phyloP scores from a whole-genome alignment of 1,140 invertebrate genomes.

The Drosophila sp. region DNA sequence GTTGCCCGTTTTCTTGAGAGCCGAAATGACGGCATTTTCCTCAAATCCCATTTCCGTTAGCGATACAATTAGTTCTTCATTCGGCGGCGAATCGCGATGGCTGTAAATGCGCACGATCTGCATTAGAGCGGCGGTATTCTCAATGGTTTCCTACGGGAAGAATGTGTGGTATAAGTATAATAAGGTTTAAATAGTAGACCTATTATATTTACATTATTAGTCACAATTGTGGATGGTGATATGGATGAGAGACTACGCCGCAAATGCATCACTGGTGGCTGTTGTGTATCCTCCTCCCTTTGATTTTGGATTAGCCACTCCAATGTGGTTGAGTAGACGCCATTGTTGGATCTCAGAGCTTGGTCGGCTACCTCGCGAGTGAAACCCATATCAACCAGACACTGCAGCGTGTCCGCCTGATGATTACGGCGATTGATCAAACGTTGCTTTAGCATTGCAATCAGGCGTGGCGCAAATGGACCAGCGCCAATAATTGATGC shows the following conservation, averaged over 20 bases:
- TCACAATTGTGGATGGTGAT: slow-evolving; percentile 74
- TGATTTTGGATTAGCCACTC: slow-evolving; percentile 83
- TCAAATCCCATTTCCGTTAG: slow-evolving; percentile 82
- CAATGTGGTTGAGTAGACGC: slow-evolving; percentile 74
- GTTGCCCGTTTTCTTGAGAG: slow-evolving; percentile 78
- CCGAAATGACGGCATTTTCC: slow-evolving; percentile 65
- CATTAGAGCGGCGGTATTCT: slow-evolving; percentile 78
- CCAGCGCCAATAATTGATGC: slow-evolving; percentile 77
- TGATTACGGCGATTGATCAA: slow-evolving; percentile 76
- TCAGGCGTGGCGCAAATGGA: slow-evolving; percentile 77
- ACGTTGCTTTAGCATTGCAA: slow-evolving; percentile 81
- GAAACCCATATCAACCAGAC: slow-evolving; percentile 83
- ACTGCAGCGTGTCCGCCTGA: slow-evolving; percentile 77
- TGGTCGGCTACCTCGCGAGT: slow-evolving; percentile 64
- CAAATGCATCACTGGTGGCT: slow-evolving; percentile 51
- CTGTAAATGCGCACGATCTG: slow-evolving; percentile 84
- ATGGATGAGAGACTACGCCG: slow-evolving; percentile 72
- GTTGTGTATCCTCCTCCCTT: slow-evolving; percentile 54
- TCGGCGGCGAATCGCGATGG: slow-evolving; percentile 74
- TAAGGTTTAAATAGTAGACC: background rate
- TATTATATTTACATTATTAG: slow-evolving; percentile 64
- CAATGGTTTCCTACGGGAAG: slow-evolving; percentile 60
- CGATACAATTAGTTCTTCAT: slow-evolving; percentile 66
- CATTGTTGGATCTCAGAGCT: slow-evolving; percentile 75
- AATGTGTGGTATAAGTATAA: background rate